Base-by-base conservation (phyloP, 2,888 invertebrate genomes). In the Melinaea marsaeus region DNA sequence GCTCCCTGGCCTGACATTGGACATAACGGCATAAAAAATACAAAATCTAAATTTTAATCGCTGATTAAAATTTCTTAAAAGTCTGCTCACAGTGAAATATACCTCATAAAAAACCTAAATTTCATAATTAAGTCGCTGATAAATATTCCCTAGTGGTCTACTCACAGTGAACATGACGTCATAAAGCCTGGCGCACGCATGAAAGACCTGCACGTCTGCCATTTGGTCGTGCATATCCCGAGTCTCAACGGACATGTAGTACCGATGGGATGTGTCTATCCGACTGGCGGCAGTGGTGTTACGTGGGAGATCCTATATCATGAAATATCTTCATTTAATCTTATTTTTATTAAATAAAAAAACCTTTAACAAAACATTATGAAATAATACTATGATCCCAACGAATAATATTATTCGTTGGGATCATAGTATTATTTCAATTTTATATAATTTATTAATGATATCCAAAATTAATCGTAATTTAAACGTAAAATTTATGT, bases 201-300 rank as follows among this genome's bases (percentile, higher is more conserved):
- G 89, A 74, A 88, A 88, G 63, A 88, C 88, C 64, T 89, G 89
- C 2, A 78, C 69, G 65, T 88, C 89, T 0, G 89, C 89, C 87
- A 89, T 86, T 70, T 83, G 78, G 71, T 89, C 88, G 73, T 89
- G 88, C 79, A 83, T 80, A 65, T 88, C 88, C 0, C 75, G 72
- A 58, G 78, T 81, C 68, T 88, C 86, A 1, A 88, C 88, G 0
- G 85, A 75, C 79, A 84, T 85, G 77, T 89, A 89, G 77, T 81
- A 85, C 0, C 75, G 74, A 61, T 89, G 87, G 0, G 89, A 88
- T 0, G 82, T 86, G 69, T 86, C 84, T 13, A 89, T 83, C 33
- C 88, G 80, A 45, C 68, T 70, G 7, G 71, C 56, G 1, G 79
- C 68, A 42, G 79, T 81, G 0, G 74, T 62, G 72, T 86, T 86